Conservation (phyloP, 2,888 invertebrate genomes). For the Dione vanillae region DNA sequence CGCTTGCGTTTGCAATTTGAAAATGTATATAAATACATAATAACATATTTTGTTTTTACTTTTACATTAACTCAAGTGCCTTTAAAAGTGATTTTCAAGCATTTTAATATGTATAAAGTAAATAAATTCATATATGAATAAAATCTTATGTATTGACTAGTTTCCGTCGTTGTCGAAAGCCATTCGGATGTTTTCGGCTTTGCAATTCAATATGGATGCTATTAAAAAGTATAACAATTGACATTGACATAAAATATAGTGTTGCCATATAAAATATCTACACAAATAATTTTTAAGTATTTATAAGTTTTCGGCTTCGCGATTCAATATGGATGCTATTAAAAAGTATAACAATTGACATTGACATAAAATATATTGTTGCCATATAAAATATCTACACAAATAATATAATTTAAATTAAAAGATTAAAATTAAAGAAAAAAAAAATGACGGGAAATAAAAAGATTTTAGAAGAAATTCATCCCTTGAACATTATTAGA, state of each 20-base stretch:
- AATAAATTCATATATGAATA: too few species aligned
- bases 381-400: too few species aligned
- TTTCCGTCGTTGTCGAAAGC: slow-evolving; percentile 5
- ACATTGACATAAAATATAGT: background rate
- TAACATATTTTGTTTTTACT: background rate
- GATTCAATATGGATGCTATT: background rate
- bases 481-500: slow-evolving; percentile 57
- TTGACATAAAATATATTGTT: background rate
- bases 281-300: too few species aligned
- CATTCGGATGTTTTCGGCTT: background rate
- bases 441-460: slow-evolving; percentile 39
- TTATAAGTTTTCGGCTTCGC: background rate
- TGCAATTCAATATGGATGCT: background rate
- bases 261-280: too few species aligned
- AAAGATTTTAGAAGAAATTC: slow-evolving; percentile 57
- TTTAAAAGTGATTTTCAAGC: background rate
- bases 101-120: background rate
- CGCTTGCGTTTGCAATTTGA: slow-evolving; percentile 5
- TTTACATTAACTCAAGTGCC: background rate
- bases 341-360: too few species aligned
- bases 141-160: background rate
- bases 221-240: too few species aligned
- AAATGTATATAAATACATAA: background rate
- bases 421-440: too few species aligned
- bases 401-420: too few species aligned